Base-by-base conservation (phyloP, 2,888 invertebrate species). In the Microctonus brassicae region DNA sequence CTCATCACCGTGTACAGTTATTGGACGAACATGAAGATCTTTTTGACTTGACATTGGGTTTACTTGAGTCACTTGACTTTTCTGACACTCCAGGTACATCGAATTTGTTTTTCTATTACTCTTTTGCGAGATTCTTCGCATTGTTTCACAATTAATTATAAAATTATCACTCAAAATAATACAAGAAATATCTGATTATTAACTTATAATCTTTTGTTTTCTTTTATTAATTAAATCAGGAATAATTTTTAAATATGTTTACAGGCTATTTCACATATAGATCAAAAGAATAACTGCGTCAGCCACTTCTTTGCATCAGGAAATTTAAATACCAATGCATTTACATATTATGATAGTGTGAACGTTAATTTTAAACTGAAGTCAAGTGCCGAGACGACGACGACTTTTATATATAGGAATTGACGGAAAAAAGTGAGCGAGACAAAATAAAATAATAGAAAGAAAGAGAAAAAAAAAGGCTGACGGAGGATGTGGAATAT, bases 1-100 rank as follows among this genome's bases (percentile, higher is more conserved):
- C 33, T 69, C 64, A 20, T 26, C 68, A 24, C 66, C 58, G 33
- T 71, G 67, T 57, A 75, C 73, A 69, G 75, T 75, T 68, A 73
- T 22, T 20, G 63, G 73, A 26, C 73, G 67, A 2, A 36, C 29
- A 20, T 63, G 17, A 33, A 66, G 22, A 24, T 57, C 57, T 55
- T 52, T 29, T 52, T 57, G 62, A 53, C 47, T 60, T 22, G 70
- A 11, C 58, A 53, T 66, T 26, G 20, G 24, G 13, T 39, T 17
- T 22, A 39, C 66, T 57, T 39, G 26, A 66, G 26, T 66, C 34
- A 57, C 24, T 39, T 33, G 5, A 36, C 24, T 39, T n/a, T 22
- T 20, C 33, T 55, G 53, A 29, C 61, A 29, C 36, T 66, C 52
- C 7, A 17, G 20, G 42, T 53, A 62, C 39, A 52, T 68, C 4